Evolutionary conservation across 1,140 invertebrate genomes (phyloP), one percentile per base, ranked within the genome.

Genomic region (Zeugodacus cucurbitae): DNA sequence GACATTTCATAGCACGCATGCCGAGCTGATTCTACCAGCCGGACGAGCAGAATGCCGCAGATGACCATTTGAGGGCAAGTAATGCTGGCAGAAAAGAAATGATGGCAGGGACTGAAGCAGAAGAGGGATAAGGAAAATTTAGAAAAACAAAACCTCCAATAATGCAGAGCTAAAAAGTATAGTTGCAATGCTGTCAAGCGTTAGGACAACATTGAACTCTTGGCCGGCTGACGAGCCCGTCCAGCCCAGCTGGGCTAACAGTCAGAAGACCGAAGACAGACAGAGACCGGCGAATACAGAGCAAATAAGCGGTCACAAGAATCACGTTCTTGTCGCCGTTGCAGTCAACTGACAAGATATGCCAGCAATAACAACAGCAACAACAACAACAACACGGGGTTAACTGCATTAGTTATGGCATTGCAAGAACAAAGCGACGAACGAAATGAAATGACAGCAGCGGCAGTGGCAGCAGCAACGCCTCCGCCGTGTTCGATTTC

Each of bases 291-390:
- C 67, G 20, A 34, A 67, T 62, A 62, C 11, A 67, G 26, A 74
- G 67, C 67, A 74, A 74, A 74, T 74, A 74, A 74, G 67, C 67
- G 67, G 67, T 74, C 67, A 74, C 67, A 22, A 74, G 67, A 74
- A 74, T 74, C 67, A 74, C 67, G 67, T 74, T 74, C 67, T 74
- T 74, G 67, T 74, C 67, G 58, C 32, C 41, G 67, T 74, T 74
- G 67, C 67, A 74, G 34, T 20, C 22, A 74, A 74, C 67, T 74
- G 67, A 37, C 67, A 74, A 74, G 67, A 74, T 74, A 74, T 22
- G 67, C 67, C 67, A n/a, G 67, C 67, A 22, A n/a, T 41, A 37
- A 20, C 32, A 74, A 74, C 22, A n/a, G 1, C 17, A 74, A 74
- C 32, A 74, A 62, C 17, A 62, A 62, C n/a, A 26, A 26, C 58